Evolutionary conservation across 1,140 invertebrate genomes (phyloP).

Genomic region (Drosophila virilis): DNA sequence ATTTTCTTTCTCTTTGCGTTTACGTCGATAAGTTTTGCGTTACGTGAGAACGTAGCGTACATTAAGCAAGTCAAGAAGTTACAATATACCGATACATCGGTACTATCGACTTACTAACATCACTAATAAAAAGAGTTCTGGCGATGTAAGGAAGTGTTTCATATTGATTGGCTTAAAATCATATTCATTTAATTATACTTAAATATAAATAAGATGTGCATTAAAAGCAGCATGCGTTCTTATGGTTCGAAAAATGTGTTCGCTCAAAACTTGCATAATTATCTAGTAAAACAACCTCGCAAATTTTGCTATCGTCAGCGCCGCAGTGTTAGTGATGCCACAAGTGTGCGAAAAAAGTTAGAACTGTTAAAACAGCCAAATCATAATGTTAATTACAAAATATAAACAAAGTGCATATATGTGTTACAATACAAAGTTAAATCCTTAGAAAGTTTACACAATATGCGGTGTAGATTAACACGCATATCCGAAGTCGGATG

Average conservation of each 20-base stretch:
- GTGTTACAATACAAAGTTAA: not conserved
- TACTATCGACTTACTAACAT: slow-evolving; percentile 5
- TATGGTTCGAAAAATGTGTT: not conserved
- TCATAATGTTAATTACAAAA: not conserved
- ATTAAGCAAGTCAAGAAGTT: not conserved
- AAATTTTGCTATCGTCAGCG: slow-evolving; percentile 64
- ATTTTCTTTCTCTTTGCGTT: not conserved
- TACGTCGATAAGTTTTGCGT: not conserved
- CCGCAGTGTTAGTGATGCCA: slow-evolving; percentile 45
- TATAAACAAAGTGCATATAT: not conserved
- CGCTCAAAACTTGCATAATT: slow-evolving; percentile 1
- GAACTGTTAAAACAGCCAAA: slow-evolving; percentile 9
- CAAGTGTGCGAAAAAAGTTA: slow-evolving; percentile 23
- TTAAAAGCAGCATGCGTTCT: not conserved
- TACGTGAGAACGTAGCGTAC: not conserved
- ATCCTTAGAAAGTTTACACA: not conserved
- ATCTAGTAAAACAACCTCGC: slow-evolving; percentile 4
- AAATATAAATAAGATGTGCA: not conserved
- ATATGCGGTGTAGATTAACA: not conserved
- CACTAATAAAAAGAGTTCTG: slow-evolving; percentile 39
- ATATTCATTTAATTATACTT: slow-evolving; percentile 9
- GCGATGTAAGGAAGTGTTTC: slow-evolving; percentile 38
- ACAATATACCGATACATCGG: slow-evolving; percentile 1
- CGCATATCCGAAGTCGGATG: not conserved
- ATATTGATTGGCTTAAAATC: slow-evolving; percentile 12